Conservation (phyloP, 1,140 invertebrate species). For the Drosophila subobscura region DNA sequence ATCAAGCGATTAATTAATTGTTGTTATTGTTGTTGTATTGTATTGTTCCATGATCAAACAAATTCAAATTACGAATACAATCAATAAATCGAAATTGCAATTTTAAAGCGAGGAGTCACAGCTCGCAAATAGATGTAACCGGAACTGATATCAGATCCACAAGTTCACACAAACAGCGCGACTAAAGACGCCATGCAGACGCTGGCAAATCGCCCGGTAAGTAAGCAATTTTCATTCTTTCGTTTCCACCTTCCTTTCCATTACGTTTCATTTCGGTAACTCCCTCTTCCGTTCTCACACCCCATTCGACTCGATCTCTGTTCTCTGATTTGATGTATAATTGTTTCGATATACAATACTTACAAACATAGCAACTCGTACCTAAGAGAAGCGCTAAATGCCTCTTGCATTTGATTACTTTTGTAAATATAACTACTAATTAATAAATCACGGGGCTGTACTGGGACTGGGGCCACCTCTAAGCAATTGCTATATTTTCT, state of each 20-base stretch:
- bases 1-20: constrained; percentile 76
- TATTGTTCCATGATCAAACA: constrained; percentile 75
- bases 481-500: constrained; percentile 37
- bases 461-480: constrained; percentile 19
- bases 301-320: constrained; percentile 23
- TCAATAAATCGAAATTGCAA: constrained; percentile 68
- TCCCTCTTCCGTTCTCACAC: constrained; percentile 36
- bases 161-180: constrained; percentile 50
- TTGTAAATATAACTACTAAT: constrained; percentile 57
- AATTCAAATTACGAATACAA: constrained; percentile 43
- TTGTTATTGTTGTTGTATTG: constrained; percentile 83
- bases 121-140: constrained; percentile 69
- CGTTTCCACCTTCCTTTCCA: constrained; percentile 48
- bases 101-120: constrained; percentile 80
- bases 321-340: constrained; percentile 60
- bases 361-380: neutral
- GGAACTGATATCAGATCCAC: constrained; percentile 63
- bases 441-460: constrained; percentile 4
- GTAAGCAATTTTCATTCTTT: constrained; percentile 38
- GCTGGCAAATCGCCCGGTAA: constrained; percentile 56
- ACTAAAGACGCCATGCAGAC: constrained; percentile 63
- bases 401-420: constrained; percentile 49
- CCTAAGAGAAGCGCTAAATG: constrained; percentile 49
- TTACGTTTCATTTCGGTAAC: constrained; percentile 47
- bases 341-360: constrained; percentile 30